Conservation (phyloP, 2,888 invertebrate genomes). For the Busseola fusca region DNA sequence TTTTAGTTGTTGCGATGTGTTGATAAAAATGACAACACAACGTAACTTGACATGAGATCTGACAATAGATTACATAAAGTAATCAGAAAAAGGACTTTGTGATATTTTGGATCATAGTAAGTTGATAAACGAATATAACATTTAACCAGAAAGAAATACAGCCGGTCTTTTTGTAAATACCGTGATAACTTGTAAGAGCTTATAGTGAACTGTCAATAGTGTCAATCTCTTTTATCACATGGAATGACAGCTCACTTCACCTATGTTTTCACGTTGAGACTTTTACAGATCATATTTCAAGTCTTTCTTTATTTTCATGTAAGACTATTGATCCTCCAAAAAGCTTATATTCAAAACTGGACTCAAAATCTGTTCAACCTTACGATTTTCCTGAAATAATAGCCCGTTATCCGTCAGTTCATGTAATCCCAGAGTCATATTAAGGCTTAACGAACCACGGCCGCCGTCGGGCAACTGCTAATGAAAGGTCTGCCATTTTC, state of each 20-base stretch:
- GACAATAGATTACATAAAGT: not conserved
- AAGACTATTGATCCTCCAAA: not conserved
- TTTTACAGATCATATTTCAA: not conserved
- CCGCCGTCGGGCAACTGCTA: slow-evolving; percentile 26
- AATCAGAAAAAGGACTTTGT: not conserved
- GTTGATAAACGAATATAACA: not conserved
- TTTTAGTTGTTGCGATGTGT: slow-evolving; percentile 1
- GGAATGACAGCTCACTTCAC: not conserved
- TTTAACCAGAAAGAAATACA: not conserved
- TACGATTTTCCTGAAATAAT: not conserved
- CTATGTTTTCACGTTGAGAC: not conserved
- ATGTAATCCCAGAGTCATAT: slow-evolving; percentile 33
- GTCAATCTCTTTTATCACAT: not conserved
- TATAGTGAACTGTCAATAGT: not conserved
- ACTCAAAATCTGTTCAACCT: not conserved
- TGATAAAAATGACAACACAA: slow-evolving; percentile 7
- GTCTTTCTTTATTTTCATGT: not conserved
- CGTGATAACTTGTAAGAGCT: not conserved
- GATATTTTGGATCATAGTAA: not conserved
- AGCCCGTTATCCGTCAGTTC: slow-evolving; percentile 5
- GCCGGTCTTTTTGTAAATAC: not conserved
- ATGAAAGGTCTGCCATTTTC: slow-evolving; percentile 52
- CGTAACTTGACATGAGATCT: not conserved
- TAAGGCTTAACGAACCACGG: slow-evolving; percentile 47
- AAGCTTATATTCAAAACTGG: not conserved